These are phyloP conservation scores for Vulpes lagopus DNA, from an alignment of 2,113 vertebrate genomes.

Conservation along the genomic window DNA sequence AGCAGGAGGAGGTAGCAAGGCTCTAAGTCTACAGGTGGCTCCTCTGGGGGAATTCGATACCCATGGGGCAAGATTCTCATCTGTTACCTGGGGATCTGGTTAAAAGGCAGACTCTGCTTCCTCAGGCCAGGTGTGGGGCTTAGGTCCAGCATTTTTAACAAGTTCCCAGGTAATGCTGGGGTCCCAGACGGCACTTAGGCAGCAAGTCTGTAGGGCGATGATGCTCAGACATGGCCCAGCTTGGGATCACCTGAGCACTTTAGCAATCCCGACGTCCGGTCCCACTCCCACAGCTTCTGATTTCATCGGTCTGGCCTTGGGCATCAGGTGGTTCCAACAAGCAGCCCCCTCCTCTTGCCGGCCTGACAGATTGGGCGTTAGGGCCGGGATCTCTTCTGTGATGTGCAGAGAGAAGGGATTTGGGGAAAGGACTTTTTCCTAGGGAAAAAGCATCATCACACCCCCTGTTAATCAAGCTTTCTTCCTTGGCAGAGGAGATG, in stretches of 20 bases:
- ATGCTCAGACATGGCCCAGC: background rate
- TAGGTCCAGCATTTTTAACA: background rate
- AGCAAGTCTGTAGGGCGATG: background rate
- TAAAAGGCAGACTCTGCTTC: background rate
- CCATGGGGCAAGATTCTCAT: background rate
- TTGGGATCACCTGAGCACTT: background rate
- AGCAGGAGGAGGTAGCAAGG: background rate
- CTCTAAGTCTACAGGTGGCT: accelerated
- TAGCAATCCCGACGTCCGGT: accelerated
- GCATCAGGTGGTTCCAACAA: background rate
- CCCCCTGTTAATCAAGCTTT: background rate
- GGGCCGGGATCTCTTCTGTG: background rate
- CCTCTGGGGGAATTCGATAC: background rate
- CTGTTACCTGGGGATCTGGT: no score
- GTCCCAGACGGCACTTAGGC: background rate
- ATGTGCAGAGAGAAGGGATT: background rate
- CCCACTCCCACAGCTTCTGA: no score
- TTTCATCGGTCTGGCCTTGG: background rate
- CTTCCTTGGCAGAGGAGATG: conserved; percentile 39
- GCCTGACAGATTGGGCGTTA: accelerated
- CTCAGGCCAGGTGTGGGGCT: background rate
- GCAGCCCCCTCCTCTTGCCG: no score
- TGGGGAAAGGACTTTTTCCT: background rate
- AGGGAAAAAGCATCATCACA: background rate
- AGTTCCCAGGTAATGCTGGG: background rate